phyloP scores from a whole-genome alignment of 2,888 invertebrate species.

The Perizoma affinitatum region DNA sequence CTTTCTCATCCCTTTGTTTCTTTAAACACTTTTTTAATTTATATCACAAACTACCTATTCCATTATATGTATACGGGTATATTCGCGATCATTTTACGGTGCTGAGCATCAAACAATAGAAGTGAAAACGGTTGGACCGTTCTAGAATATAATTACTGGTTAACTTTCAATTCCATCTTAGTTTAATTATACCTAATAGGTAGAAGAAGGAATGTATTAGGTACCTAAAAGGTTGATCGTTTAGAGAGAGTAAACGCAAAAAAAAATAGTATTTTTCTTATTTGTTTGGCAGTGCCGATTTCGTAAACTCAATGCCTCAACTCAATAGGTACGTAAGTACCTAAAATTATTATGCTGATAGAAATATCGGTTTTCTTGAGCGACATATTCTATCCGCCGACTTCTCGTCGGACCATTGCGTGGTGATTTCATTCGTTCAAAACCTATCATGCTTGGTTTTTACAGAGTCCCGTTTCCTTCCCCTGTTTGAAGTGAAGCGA shows the following conservation, averaged over 20 bases:
- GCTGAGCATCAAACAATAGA: conserved; percentile 72
- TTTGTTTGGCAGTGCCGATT: no score
- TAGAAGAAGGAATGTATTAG: no score
- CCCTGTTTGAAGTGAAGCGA: conserved; percentile 72
- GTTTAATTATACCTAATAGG: conserved; percentile 32
- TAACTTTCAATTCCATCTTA: conserved; percentile 65
- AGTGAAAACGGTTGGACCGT: conserved; percentile 71
- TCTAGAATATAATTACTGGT: conserved; percentile 60
- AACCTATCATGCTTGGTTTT: conserved; percentile 20
- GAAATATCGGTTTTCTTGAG: no score
- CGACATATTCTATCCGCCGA: no score
- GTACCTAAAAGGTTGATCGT: no score
- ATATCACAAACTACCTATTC: conserved; percentile 4
- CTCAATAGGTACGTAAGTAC: no score
- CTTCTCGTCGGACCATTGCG: no score
- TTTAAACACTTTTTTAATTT: conserved; percentile 28
- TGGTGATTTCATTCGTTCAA: no score
- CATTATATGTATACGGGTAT: conserved; percentile 36
- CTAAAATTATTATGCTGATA: no score
- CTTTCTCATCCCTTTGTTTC: conserved; percentile 24
- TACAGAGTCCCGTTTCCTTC: conserved; percentile 76
- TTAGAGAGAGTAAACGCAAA: no score
- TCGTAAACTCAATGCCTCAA: no score
- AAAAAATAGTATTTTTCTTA: no score
- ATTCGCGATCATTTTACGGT: conserved; percentile 65